phyloP scores from a whole-genome alignment of 2,888 invertebrate species.

The Formica aserva region DNA sequence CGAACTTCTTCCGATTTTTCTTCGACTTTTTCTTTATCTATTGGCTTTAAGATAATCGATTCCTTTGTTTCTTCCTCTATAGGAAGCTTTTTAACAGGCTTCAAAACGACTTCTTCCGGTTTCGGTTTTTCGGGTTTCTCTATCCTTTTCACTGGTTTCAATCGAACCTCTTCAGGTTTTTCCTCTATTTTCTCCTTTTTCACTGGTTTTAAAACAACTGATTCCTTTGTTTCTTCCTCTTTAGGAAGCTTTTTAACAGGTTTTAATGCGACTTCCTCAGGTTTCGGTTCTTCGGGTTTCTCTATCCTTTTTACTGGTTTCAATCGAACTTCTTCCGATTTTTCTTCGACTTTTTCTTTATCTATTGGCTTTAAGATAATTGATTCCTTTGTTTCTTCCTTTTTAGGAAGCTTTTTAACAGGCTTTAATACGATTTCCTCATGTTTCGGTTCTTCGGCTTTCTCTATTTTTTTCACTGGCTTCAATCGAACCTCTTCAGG shows the following conservation, averaged over 20 bases:
- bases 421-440: conserved; percentile 79
- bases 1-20: conserved; percentile 58
- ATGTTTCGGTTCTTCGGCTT: conserved; percentile 64
- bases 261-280: conserved; percentile 69
- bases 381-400: conserved; percentile 72
- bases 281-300: conserved; percentile 64
- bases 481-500: conserved; percentile 71
- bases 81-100: conserved; percentile 35
- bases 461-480: conserved; percentile 68
- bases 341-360: conserved; percentile 60
- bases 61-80: conserved; percentile 70
- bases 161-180: conserved; percentile 69
- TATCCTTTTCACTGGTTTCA: conserved; percentile 71
- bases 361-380: conserved; percentile 78
- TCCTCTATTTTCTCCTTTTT: too few relatives aligned
- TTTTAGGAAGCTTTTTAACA: conserved; percentile 72
- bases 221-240: conserved; percentile 71
- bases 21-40: conserved; percentile 73
- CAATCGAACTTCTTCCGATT: conserved; percentile 70
- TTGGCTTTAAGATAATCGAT: conserved; percentile 74
- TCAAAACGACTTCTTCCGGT: conserved; percentile 67
- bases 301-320: conserved; percentile 71
- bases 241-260: not conserved
- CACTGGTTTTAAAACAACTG: too few relatives aligned
- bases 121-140: conserved; percentile 65